Conservation (phyloP, 2,797 vertebrate genomes). For the Argyrosomus regius region DNA sequence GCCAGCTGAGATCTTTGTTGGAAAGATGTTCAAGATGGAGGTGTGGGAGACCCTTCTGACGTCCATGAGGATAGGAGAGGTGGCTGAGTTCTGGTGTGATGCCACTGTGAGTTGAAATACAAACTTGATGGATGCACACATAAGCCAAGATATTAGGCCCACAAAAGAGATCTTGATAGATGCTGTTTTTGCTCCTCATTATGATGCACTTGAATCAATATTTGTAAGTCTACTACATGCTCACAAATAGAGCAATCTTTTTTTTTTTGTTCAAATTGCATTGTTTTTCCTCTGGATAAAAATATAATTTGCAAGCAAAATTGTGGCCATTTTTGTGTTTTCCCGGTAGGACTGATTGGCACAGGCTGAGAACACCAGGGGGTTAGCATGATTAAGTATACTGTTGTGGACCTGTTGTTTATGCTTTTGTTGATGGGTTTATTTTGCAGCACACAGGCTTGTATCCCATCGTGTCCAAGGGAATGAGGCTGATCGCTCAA, state of each 20-base stretch:
- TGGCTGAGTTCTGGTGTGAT: slow-evolving; percentile 94
- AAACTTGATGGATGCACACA: not conserved
- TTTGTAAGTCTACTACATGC: slow-evolving; percentile 51
- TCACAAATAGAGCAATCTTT: slow-evolving; percentile 47
- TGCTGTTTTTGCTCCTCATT: slow-evolving; percentile 49
- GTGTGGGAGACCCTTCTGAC: slow-evolving; percentile 91
- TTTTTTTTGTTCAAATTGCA: slow-evolving; percentile 36
- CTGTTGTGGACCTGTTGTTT: slow-evolving; percentile 28
- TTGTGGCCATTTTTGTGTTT: slow-evolving; percentile 49
- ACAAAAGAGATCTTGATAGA: slow-evolving; percentile 53
- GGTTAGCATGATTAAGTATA: slow-evolving; percentile 49
- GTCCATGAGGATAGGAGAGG: slow-evolving; percentile 91
- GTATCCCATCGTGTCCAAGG: slow-evolving; percentile 90
- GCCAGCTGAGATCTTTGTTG: slow-evolving; percentile 92
- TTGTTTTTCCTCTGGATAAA: slow-evolving; percentile 45
- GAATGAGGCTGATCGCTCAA: slow-evolving; percentile 88
- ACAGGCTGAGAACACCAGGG: slow-evolving; percentile 28
- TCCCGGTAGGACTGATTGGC: slow-evolving; percentile 53
- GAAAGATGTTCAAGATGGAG: slow-evolving; percentile 95
- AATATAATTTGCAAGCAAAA: slow-evolving; percentile 72
- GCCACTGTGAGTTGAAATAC: slow-evolving; percentile 84
- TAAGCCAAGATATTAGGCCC: slow-evolving; percentile 8
- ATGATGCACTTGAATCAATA: slow-evolving; percentile 57
- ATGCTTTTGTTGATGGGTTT: slow-evolving; percentile 46
- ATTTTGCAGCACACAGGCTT: slow-evolving; percentile 90